Evolutionary conservation across 2,888 invertebrate species (phyloP).

Genomic region (Eurytoma adleriae): DNA sequence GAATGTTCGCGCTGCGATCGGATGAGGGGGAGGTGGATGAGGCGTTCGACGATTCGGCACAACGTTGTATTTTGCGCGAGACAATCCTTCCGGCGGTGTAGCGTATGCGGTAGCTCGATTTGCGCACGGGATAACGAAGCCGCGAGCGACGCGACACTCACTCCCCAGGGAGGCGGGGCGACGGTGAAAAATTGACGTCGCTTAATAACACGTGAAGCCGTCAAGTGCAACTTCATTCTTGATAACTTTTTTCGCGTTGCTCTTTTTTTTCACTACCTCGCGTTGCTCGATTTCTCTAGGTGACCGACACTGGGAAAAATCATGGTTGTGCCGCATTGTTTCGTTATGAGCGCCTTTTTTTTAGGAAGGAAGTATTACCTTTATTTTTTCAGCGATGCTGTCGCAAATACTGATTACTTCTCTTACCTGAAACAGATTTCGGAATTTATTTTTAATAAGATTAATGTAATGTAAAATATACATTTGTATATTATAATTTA

Average conservation of each 20-base stretch:
- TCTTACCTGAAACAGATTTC: conserved; percentile 13
- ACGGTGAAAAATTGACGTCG: conserved; percentile 9
- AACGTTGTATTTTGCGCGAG: too few relatives aligned
- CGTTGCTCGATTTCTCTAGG: too few relatives aligned
- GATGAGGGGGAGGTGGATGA: too few relatives aligned
- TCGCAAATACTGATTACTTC: neutral
- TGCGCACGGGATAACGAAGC: neutral
- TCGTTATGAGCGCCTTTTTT: neutral
- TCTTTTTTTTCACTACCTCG: neutral
- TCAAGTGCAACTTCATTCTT: neutral
- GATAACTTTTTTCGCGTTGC: neutral
- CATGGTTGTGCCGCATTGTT: neutral
- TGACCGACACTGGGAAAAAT: neutral
- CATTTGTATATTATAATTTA: neutral
- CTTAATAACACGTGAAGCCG: neutral
- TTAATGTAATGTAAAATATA: neutral
- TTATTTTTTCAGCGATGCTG: neutral
- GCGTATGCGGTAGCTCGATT: too few relatives aligned
- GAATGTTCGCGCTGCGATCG: neutral
- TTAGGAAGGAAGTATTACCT: neutral
- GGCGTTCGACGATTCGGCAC: too few relatives aligned
- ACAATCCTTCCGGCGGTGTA: too few relatives aligned
- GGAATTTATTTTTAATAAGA: neutral
- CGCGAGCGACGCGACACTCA: neutral
- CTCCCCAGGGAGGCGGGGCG: neutral